Evolutionary conservation across 2,113 vertebrate species (phyloP).

Genomic region (Centrocercus urophasianus): DNA sequence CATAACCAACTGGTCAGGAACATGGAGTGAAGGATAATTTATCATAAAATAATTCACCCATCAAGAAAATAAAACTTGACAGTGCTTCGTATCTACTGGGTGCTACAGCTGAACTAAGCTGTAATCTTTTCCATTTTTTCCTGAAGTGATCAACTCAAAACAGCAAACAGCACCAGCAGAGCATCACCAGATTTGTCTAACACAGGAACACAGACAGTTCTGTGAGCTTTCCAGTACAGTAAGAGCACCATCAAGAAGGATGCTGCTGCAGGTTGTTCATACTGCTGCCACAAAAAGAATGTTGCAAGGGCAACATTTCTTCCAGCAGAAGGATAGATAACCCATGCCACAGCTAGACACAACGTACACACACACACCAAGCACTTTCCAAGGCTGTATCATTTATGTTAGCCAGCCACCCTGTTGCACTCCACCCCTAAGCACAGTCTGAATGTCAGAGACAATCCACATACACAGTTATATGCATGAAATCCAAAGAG

Average conservation of each 20-base stretch:
- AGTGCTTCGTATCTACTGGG: not conserved
- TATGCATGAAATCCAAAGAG: not conserved
- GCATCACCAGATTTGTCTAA: not conserved
- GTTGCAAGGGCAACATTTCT: not conserved
- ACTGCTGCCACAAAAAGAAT: rapidly evolving
- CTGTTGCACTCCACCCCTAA: not conserved
- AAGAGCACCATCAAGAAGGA: not conserved
- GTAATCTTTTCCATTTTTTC: not conserved
- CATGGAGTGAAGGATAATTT: not conserved
- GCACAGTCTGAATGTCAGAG: not conserved
- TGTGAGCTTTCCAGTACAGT: rapidly evolving
- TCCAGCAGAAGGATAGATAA: not conserved
- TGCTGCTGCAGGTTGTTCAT: not conserved
- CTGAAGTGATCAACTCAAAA: not conserved
- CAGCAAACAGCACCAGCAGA: not conserved
- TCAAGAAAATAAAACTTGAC: not conserved
- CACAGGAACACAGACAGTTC: not conserved
- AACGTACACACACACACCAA: not conserved
- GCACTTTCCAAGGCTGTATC: rapidly evolving
- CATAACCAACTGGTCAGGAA: not conserved
- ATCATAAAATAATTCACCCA: not conserved
- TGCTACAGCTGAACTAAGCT: not conserved
- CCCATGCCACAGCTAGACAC: not conserved
- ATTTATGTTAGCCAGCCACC: not conserved
- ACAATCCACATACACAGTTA: not conserved